phyloP scores from a whole-genome alignment of 2,888 invertebrate genomes.

The Electrophaes corylata region DNA sequence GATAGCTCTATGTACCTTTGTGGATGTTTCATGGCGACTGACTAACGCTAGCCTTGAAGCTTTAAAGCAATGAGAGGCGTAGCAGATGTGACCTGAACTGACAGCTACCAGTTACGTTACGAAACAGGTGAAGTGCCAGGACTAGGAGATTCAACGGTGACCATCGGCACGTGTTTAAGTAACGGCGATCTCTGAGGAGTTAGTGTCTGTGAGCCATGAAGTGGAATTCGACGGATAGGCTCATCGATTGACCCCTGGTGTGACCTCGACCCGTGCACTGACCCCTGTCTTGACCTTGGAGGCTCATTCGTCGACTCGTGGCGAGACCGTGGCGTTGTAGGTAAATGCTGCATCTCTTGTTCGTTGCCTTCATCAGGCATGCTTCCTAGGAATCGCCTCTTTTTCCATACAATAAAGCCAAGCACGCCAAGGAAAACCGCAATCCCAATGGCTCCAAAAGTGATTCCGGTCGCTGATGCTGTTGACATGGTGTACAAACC shows the following conservation, averaged over 20 bases:
- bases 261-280: conserved; percentile 9
- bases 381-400: conserved; percentile 56
- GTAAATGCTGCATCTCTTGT: conserved; percentile 51
- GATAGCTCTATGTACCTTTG: too few species aligned
- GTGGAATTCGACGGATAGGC: conserved; percentile 16
- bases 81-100: too few species aligned
- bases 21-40: too few species aligned
- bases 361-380: conserved; percentile 42
- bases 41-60: too few species aligned
- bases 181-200: conserved; percentile 13
- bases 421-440: conserved; percentile 51
- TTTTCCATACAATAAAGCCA: conserved; percentile 66
- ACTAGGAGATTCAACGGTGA: conserved; percentile 62
- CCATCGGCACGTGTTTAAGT: conserved; percentile 43
- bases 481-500: conserved; percentile 71
- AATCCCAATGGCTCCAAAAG: conserved; percentile 61
- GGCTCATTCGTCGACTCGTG: conserved; percentile 11
- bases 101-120: too few species aligned
- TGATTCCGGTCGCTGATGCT: conserved; percentile 70
- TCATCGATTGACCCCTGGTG: conserved; percentile 16
- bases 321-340: conserved; percentile 9
- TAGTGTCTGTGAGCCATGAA: conserved; percentile 19
- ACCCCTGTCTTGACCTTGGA: conserved; percentile 5
- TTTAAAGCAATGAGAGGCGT: too few species aligned
- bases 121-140: conserved; percentile 43